Conservation (phyloP, 2,888 invertebrate species). For the Lordiphosa fenestrarum region DNA sequence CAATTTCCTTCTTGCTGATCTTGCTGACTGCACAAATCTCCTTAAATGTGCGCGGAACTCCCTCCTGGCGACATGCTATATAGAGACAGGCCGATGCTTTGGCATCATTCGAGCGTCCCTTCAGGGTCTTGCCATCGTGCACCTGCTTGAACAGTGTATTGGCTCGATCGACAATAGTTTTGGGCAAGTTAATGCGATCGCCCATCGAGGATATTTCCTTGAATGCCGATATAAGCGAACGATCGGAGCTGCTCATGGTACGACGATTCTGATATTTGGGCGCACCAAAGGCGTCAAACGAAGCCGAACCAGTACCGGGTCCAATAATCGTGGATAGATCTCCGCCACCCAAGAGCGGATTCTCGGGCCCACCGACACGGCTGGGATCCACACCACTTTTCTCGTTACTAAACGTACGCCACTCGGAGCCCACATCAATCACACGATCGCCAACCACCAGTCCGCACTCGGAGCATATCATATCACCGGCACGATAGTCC, state of each 20-base stretch:
- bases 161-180: constrained; percentile 94
- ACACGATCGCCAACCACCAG: constrained; percentile 99
- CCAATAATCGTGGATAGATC: constrained; percentile 79
- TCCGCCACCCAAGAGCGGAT: too few species aligned
- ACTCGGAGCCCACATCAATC: constrained; percentile 93
- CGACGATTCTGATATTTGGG: constrained; percentile 81
- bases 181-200: constrained; percentile 97
- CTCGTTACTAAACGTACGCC: too few species aligned
- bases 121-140: constrained; percentile 93
- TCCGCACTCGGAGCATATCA: constrained; percentile 99
- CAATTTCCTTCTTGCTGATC: too few species aligned
- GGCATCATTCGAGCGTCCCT: too few species aligned
- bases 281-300: constrained; percentile 92
- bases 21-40: too few species aligned
- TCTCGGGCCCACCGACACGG: too few species aligned
- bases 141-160: constrained; percentile 82
- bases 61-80: constrained; percentile 99
- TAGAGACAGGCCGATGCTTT: constrained; percentile 97
- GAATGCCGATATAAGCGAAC: constrained; percentile 97
- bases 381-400: constrained; percentile 95
- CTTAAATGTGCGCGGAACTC: constrained; percentile 72
- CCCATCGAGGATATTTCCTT: constrained; percentile 99
- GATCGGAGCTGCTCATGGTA: constrained; percentile 42
- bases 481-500: constrained; percentile 91
- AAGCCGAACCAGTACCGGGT: constrained; percentile 87